Conservation (phyloP, 2,888 invertebrate species). For the Diplolepis rosae region DNA sequence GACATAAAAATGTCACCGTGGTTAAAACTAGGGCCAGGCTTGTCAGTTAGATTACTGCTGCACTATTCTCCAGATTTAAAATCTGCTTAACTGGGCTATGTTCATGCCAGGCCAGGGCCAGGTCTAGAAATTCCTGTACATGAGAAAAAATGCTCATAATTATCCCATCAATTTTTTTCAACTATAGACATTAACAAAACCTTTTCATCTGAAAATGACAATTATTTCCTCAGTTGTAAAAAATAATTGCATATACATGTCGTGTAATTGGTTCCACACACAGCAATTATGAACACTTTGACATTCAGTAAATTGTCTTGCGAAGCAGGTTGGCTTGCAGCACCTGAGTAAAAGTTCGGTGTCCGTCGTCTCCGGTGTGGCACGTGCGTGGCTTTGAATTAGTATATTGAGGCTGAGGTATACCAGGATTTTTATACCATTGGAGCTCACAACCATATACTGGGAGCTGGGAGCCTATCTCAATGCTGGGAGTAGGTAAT, state of each 20-base stretch:
- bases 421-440: conserved; percentile 24
- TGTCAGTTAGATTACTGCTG: no score
- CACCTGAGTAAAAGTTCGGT: conserved; percentile 4
- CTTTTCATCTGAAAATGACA: no score
- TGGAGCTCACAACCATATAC: not conserved
- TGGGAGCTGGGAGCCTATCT: no score
- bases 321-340: not conserved
- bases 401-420: conserved; percentile 19
- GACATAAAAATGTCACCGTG: no score
- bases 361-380: conserved; percentile 8
- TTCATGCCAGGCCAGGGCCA: no score
- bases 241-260: not conserved
- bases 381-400: conserved; percentile 28
- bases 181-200: no score
- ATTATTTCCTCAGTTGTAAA: not conserved
- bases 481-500: conserved; percentile 35
- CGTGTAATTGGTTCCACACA: not conserved
- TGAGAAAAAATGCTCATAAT: no score
- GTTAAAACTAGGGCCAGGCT: no score
- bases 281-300: not conserved
- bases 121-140: no score
- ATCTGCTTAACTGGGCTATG: no score
- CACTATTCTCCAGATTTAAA: no score
- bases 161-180: no score
- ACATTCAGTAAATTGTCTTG: not conserved